Conservation (phyloP, 2,797 vertebrate species). For the Bovichtus variegatus region DNA sequence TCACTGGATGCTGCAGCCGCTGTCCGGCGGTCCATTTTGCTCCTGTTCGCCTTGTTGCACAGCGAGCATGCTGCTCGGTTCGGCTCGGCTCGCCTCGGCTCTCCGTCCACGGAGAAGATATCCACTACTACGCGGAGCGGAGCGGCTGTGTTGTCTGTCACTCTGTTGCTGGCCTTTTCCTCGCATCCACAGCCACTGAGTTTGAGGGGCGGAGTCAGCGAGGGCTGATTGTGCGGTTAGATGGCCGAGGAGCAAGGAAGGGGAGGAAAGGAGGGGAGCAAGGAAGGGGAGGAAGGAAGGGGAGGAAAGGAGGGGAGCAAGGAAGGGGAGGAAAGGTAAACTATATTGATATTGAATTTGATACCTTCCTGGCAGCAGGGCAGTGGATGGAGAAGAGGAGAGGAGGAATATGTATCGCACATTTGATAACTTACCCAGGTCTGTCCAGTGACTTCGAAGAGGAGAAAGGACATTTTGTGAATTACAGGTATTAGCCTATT, state of each 20-base stretch:
- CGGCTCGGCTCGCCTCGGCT: slow-evolving; percentile 34
- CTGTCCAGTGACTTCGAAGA: background rate
- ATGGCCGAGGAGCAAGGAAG: slow-evolving; percentile 5
- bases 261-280: background rate
- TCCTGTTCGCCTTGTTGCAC: slow-evolving; percentile 49
- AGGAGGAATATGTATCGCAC: background rate
- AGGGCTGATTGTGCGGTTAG: slow-evolving; percentile 7
- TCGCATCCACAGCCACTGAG: slow-evolving; percentile 55
- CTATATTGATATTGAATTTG: background rate
- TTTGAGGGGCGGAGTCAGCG: slow-evolving; percentile 69
- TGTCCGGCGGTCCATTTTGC: slow-evolving; percentile 52
- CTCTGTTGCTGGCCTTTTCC: slow-evolving; percentile 74
- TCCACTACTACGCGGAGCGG: slow-evolving; percentile 48
- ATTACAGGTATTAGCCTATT: background rate
- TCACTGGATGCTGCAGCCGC: slow-evolving; percentile 50
- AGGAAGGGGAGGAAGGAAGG: background rate
- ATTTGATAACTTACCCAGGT: background rate
- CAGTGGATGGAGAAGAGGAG: background rate
- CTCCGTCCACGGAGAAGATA: slow-evolving; percentile 30
- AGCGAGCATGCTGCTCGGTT: slow-evolving; percentile 51
- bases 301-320: background rate
- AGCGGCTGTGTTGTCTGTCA: slow-evolving; percentile 68
- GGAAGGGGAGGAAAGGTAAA: background rate
- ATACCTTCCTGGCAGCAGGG: slow-evolving; percentile 16
- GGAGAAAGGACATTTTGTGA: background rate